These are phyloP conservation scores for Sycobia sp. DNA, from an alignment of 1,140 invertebrate genomes.

Conservation along the genomic window DNA sequence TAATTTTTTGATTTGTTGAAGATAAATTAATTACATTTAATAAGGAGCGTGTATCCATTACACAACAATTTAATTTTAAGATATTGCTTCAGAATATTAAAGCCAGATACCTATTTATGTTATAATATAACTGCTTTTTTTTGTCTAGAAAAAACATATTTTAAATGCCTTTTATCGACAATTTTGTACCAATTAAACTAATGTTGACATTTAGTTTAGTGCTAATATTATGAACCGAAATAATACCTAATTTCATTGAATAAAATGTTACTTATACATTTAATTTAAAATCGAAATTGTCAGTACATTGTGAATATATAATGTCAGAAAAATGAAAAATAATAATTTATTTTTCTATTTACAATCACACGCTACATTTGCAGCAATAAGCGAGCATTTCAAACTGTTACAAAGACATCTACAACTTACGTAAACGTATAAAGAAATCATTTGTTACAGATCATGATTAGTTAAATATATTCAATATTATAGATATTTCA, in stretches of 20 bases:
- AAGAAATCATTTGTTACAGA: conserved; percentile 20
- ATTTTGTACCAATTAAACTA: no score
- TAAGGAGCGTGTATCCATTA: no score
- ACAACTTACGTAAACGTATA: conserved; percentile 28
- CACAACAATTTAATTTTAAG: no score
- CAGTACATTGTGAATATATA: conserved; percentile 3
- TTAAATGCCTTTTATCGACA: no score
- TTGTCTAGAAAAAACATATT: not conserved
- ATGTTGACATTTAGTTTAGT: no score
- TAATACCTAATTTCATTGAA: not conserved
- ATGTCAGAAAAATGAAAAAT: conserved; percentile 13
- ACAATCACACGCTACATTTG: conserved; percentile 9
- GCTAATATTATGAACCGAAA: no score
- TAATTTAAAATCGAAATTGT: conserved; percentile 6
- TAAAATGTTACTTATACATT: not conserved
- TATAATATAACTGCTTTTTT: no score
- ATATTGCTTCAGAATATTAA: no score
- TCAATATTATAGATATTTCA: not conserved
- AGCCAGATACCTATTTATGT: no score
- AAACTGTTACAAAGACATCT: conserved; percentile 16
- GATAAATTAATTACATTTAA: no score
- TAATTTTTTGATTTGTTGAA: no score
- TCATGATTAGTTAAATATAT: conserved; percentile 23
- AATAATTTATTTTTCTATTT: conserved; percentile 18
- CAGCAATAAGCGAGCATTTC: conserved; percentile 15